Conservation (phyloP, 2,888 invertebrate species). For the Oscheius onirici region DNA sequence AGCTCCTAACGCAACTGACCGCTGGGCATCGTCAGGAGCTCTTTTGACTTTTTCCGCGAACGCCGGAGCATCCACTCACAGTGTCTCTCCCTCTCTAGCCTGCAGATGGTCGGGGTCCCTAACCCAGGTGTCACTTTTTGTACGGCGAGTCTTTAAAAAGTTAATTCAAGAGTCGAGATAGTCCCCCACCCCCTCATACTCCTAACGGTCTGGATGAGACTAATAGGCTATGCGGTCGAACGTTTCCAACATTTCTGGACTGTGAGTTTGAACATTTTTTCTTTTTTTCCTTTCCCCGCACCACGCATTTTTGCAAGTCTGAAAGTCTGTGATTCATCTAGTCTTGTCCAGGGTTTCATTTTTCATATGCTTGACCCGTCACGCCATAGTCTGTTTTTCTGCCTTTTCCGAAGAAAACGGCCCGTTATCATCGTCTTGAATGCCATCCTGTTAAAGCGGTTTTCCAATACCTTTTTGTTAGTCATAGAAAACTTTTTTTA, state of each 20-base stretch:
- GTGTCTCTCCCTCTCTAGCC: not conserved
- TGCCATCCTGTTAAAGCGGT: not conserved
- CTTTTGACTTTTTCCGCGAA: not conserved
- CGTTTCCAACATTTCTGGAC: too few relatives aligned
- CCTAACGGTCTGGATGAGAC: too few relatives aligned
- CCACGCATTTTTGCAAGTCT: too few relatives aligned
- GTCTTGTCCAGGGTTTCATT: too few relatives aligned
- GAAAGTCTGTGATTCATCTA: too few relatives aligned
- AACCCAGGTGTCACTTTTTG: too few relatives aligned
- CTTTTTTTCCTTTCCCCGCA: too few relatives aligned
- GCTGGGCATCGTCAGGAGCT: conserved; percentile 21
- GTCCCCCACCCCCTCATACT: too few relatives aligned
- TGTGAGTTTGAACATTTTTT: too few relatives aligned
- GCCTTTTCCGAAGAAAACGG: conserved; percentile 7
- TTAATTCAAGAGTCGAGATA: too few relatives aligned
- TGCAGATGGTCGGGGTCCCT: not conserved
- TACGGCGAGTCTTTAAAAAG: too few relatives aligned
- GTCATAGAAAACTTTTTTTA: not conserved
- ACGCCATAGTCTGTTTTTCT: conserved; percentile 21
- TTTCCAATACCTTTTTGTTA: not conserved
- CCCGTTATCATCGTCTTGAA: not conserved
- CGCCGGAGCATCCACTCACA: not conserved
- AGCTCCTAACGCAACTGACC: conserved; percentile 31
- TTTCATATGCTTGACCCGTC: conserved; percentile 2
- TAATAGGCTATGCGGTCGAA: too few relatives aligned